Base-by-base conservation (phyloP, 2,797 vertebrate species). In the Alcedo quadribrachys region DNA sequence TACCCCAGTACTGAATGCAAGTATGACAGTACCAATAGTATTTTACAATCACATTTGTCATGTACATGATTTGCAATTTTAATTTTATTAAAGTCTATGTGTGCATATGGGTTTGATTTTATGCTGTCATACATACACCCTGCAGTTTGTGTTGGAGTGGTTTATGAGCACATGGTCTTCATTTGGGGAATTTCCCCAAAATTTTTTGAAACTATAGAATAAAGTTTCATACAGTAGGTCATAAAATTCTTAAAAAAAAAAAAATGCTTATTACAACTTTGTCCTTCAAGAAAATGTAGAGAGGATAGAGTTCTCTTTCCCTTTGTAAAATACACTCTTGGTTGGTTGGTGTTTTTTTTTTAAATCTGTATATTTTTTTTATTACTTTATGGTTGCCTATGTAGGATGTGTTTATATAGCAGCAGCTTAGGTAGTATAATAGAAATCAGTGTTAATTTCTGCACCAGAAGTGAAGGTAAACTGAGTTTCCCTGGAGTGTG, bases 1-100 rank as follows among this genome's bases (percentile, higher is more conserved):
- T 92, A 46, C 88, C 35, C 57, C 54, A 67, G 37, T 25, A 62
- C 24, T 25, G 32, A 71, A 30, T 32, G 46, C 53, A 18, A 65
- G 37, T 17, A 3, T 90, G 83, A 87, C 85, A 70, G 6, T 17
- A 81, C 71, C 50, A 45, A 65, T 43, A 61, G 50, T 58, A 17
- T 69, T 91, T 92, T 91, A 80, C 88, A 92, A 16, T 92, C 80
- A 12, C 42, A 8, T 91, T 92, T 90, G 88, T 93, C 94, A 66
- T 69, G 81, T 87, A 62, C 57, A 42, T 85, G 90, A 93, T 94
- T 95, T 96, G 91, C 90, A 95, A 55, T 93, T 92, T 93, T 93
- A 90, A 95, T 96, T 90, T 90, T 30, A 37, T 65, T 46, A 5
- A 94, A 88, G 87, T 19, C 75, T 92, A 1, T 58, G 33, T 50